These are phyloP conservation scores for Molossus alvarezi DNA, from an alignment of 2,797 vertebrate species.

Conservation along the genomic window DNA sequence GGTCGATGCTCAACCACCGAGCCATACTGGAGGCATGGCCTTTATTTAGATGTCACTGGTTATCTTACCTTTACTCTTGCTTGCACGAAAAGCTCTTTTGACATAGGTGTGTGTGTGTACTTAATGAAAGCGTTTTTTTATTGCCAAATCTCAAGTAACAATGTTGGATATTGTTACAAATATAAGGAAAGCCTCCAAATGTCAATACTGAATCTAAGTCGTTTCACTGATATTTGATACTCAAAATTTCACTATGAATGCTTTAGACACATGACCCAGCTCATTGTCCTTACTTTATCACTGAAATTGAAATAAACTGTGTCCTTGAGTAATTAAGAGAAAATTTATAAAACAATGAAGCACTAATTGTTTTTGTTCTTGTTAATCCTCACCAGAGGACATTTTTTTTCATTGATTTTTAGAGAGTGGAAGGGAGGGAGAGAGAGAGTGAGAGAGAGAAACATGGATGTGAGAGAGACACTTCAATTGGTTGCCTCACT, in stretches of 20 bases:
- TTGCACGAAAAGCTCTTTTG: not conserved
- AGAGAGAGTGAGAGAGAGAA: too few species aligned
- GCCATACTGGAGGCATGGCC: too few species aligned
- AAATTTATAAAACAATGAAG: not conserved
- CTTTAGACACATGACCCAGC: constrained; percentile 15
- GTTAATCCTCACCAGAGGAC: too few species aligned
- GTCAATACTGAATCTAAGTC: not conserved
- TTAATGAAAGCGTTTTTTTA: not conserved
- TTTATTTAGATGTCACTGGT: not conserved
- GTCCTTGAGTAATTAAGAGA: constrained; percentile 70
- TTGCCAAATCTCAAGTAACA: not conserved
- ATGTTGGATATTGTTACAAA: not conserved
- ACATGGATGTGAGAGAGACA: too few species aligned
- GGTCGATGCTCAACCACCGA: too few species aligned
- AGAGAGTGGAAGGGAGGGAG: too few species aligned
- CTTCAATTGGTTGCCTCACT: too few species aligned
- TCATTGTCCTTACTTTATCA: constrained; percentile 22
- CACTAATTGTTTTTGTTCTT: not conserved
- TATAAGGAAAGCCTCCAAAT: not conserved
- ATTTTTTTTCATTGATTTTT: too few species aligned
- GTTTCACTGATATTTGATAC: not conserved
- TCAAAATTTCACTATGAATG: not conserved
- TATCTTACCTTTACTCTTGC: not conserved
- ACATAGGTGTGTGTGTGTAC: not conserved
- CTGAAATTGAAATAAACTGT: constrained; percentile 58